A percentile compares a stretch with the other conserved stretches of the same genome.
phyloP scores from a whole-genome alignment of 2,797 vertebrate genomes.

The Aplochiton taeniatus region DNA sequence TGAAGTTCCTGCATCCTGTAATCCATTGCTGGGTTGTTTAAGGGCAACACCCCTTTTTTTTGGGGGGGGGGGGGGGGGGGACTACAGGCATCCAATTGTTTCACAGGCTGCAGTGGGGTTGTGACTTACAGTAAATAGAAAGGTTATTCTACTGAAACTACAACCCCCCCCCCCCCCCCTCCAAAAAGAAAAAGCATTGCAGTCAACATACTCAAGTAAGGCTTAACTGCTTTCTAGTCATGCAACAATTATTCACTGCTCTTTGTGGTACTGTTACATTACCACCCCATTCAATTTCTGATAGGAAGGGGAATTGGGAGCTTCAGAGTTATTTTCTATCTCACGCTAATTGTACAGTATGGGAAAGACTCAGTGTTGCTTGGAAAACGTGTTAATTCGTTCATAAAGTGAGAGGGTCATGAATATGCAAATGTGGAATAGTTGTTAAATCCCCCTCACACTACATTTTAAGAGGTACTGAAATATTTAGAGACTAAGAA shows the following conservation, averaged over 20 bases:
- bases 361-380: slow-evolving; percentile 8
- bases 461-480: slow-evolving; percentile 27
- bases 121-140: no score
- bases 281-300: slow-evolving; percentile 4
- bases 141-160: no score
- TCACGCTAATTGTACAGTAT: background rate
- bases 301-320: background rate
- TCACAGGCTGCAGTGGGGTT: no score
- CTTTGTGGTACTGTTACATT: background rate
- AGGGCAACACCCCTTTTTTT: no score
- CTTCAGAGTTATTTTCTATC: slow-evolving; percentile 7
- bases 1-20: no score
- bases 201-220: background rate
- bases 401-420: slow-evolving; percentile 25
- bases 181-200: no score
- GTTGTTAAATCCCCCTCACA: slow-evolving; percentile 30
- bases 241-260: background rate
- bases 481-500: slow-evolving; percentile 41
- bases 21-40: no score
- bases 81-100: no score
- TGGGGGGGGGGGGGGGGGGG: no score
- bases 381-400: slow-evolving; percentile 20
- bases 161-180: no score
- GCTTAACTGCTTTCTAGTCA: background rate
- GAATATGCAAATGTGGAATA: slow-evolving; percentile 45